A percentile compares a stretch with the other conserved stretches of the same genome.
These are phyloP conservation scores for Drosophila kanapiae DNA, from an alignment of 1,140 invertebrate genomes.

Conservation along the genomic window DNA sequence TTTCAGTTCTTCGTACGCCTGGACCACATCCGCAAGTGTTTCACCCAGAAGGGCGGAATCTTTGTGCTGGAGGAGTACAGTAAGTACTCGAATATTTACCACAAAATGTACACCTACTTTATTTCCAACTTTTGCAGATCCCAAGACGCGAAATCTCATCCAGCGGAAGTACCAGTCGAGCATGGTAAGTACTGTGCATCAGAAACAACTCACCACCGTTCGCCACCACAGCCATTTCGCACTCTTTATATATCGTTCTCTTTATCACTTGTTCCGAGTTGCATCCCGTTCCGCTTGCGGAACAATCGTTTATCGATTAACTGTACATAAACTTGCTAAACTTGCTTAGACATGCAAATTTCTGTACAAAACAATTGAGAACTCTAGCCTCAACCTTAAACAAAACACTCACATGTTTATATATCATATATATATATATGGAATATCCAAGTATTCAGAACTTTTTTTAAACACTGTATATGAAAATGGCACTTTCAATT, in stretches of 20 bases:
- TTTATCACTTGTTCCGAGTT: constrained; percentile 22
- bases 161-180: constrained; percentile 98
- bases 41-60: constrained; percentile 99
- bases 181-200: constrained; percentile 92
- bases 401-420: background rate
- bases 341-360: constrained; percentile 13
- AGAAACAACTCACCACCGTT: constrained; percentile 6
- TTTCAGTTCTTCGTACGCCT: constrained; percentile 99
- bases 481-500: constrained; percentile 42
- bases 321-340: constrained; percentile 41
- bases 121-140: constrained; percentile 90
- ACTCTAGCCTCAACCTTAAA: background rate
- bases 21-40: constrained; percentile 99
- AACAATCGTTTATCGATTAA: constrained; percentile 19
- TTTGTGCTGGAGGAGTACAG: constrained; percentile 99
- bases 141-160: constrained; percentile 97
- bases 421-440: constrained; percentile 15
- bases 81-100: constrained; percentile 87
- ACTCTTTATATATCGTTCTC: background rate
- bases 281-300: constrained; percentile 19
- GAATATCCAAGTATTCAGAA: constrained; percentile 8
- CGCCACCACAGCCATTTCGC: constrained; percentile 17
- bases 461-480: constrained; percentile 22
- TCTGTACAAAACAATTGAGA: constrained; percentile 43
- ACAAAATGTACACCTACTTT: background rate